These are phyloP conservation scores for Lepidotrigona ventralis DNA, from an alignment of 1,140 invertebrate species.

Conservation along the genomic window DNA sequence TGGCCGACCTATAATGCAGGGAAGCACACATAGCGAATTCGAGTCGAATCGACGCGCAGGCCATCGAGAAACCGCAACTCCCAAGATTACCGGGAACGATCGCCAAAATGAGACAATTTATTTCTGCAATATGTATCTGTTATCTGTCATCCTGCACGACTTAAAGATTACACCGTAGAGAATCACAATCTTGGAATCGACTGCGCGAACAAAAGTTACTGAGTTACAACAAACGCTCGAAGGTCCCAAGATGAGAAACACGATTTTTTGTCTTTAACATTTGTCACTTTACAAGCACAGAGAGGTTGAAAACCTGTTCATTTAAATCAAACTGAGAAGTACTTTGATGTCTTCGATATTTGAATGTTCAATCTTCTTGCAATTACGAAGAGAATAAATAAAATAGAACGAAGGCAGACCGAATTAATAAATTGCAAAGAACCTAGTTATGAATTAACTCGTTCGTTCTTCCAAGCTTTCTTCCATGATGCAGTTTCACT, in stretches of 20 bases:
- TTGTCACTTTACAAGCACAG: not conserved
- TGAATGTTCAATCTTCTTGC: not conserved
- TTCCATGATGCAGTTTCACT: not conserved
- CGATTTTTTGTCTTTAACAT: not conserved
- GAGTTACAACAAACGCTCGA: not conserved
- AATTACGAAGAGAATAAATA: too few species aligned
- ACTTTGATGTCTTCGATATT: not conserved
- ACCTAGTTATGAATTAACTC: too few species aligned
- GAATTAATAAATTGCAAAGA: too few species aligned
- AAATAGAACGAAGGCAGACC: too few species aligned
- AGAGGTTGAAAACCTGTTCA: not conserved
- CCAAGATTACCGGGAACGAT: not conserved
- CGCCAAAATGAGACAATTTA: not conserved
- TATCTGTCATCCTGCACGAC: not conserved
- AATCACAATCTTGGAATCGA: not conserved
- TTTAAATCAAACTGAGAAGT: too few species aligned
- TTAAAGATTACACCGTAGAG: not conserved
- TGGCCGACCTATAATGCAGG: constrained; percentile 54
- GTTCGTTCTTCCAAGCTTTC: too few species aligned
- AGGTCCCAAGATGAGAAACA: too few species aligned
- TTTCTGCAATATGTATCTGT: not conserved
- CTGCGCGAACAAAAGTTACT: too few species aligned
- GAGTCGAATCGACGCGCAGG: constrained; percentile 46
- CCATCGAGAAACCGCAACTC: constrained; percentile 42
- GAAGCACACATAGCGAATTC: constrained; percentile 53